Conservation (phyloP, 2,888 invertebrate genomes). For the Aphidoletes aphidimyza region DNA sequence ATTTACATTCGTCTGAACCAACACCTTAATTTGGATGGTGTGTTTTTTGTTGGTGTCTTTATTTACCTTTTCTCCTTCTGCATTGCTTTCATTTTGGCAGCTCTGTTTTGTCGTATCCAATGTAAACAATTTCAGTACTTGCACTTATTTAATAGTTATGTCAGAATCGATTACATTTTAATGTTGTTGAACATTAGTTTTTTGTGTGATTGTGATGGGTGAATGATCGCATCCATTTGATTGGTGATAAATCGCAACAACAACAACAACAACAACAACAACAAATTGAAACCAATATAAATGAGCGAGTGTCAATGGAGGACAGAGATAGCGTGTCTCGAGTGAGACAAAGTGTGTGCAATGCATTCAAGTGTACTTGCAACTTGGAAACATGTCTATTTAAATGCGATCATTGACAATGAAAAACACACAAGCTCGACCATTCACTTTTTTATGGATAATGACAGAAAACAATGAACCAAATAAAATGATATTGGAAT, state of each 20-base stretch:
- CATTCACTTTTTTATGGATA: conserved; percentile 40
- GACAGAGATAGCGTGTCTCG: neutral
- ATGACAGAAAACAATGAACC: too few relatives aligned
- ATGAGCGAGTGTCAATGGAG: neutral
- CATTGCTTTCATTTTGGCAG: neutral
- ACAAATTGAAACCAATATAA: too few relatives aligned
- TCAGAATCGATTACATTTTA: neutral
- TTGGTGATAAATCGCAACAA: neutral
- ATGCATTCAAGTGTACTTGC: conserved; percentile 10
- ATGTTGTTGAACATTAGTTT: neutral
- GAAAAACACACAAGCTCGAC: neutral
- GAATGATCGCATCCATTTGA: conserved; percentile 9
- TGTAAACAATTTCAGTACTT: conserved; percentile 1
- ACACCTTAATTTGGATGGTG: neutral
- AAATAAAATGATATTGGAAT: too few relatives aligned
- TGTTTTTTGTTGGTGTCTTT: neutral
- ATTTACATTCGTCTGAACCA: neutral
- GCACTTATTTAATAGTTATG: neutral
- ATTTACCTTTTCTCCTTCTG: neutral
- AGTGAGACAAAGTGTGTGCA: neutral
- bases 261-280: too few relatives aligned
- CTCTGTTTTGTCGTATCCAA: neutral
- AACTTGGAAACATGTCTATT: conserved; percentile 12
- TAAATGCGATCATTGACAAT: conserved; percentile 51
- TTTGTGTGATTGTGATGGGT: neutral